Conservation (phyloP, 2,888 invertebrate genomes). For the Buathra laborator region DNA sequence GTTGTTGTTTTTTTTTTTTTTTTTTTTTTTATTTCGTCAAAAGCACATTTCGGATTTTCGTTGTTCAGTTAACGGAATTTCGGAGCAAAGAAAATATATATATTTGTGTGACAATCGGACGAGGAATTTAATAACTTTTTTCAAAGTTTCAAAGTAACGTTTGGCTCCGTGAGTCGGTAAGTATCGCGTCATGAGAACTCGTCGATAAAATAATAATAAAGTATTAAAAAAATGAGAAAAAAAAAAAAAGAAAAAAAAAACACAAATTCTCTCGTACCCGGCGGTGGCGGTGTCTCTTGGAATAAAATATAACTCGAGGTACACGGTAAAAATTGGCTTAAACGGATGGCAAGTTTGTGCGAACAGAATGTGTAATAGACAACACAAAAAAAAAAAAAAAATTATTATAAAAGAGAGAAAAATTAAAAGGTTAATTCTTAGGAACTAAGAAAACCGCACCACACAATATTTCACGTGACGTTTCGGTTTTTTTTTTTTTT, state of each 20-base stretch:
- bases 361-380: constrained; percentile 68
- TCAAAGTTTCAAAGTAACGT: background rate
- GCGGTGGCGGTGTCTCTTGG: constrained; percentile 37
- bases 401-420: constrained; percentile 50
- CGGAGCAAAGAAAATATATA: background rate
- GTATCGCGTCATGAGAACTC: constrained; percentile 31
- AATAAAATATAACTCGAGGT: constrained; percentile 59
- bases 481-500: constrained; percentile 22
- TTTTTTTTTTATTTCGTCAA: background rate
- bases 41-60: background rate
- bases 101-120: background rate
- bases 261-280: constrained; percentile 33
- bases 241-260: background rate
- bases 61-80: background rate
- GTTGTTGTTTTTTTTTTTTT: background rate
- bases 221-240: background rate
- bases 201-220: constrained; percentile 43
- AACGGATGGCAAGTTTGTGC: constrained; percentile 77
- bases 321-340: constrained; percentile 63
- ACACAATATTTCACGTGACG: constrained; percentile 61
- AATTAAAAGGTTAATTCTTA: constrained; percentile 56
- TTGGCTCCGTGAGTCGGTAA: background rate
- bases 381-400: constrained; percentile 50
- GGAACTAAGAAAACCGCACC: constrained; percentile 65
- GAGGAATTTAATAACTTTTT: too few species aligned